A percentile compares a stretch with the other conserved stretches of the same genome.
phyloP scores from a whole-genome alignment of 2,888 invertebrate genomes.

The Byasa hedistus region DNA sequence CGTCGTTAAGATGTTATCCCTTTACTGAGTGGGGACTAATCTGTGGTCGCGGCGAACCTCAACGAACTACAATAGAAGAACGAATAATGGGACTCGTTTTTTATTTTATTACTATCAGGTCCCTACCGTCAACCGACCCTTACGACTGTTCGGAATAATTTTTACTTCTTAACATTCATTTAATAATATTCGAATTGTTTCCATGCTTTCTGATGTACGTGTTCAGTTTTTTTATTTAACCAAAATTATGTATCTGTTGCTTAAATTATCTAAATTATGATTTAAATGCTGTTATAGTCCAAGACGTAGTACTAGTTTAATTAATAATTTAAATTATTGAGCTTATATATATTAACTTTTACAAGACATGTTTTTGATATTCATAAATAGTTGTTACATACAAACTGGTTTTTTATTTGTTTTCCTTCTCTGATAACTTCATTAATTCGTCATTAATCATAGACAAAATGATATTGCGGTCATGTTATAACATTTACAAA shows the following conservation, averaged over 20 bases:
- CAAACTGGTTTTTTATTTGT: too few relatives aligned
- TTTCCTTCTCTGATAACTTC: constrained; percentile 40
- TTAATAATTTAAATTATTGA: too few relatives aligned
- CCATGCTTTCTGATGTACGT: too few relatives aligned
- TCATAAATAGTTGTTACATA: too few relatives aligned
- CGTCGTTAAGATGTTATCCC: constrained; percentile 78
- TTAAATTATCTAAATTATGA: too few relatives aligned
- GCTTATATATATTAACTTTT: too few relatives aligned
- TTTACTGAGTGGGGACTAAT: constrained; percentile 70
- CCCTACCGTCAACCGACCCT: constrained; percentile 52
- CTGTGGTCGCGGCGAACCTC: constrained; percentile 55
- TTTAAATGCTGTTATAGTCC: too few relatives aligned
- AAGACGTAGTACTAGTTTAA: too few relatives aligned
- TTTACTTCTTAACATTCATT: constrained; percentile 2
- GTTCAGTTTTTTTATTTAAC: too few relatives aligned
- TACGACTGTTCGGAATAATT: constrained; percentile 68
- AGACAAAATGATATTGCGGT: constrained; percentile 33
- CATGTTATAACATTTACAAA: background rate
- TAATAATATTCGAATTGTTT: background rate
- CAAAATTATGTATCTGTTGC: too few relatives aligned
- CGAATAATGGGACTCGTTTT: constrained; percentile 67
- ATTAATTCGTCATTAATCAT: constrained; percentile 61
- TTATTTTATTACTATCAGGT: constrained; percentile 62
- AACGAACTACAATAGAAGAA: constrained; percentile 63
- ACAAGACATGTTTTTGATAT: too few relatives aligned